Percentiles rank a stretch among this genome's conserved stretches.
These are phyloP conservation scores for Ispidina lecontei DNA, from an alignment of 2,797 vertebrate species.

Conservation along the genomic window DNA sequence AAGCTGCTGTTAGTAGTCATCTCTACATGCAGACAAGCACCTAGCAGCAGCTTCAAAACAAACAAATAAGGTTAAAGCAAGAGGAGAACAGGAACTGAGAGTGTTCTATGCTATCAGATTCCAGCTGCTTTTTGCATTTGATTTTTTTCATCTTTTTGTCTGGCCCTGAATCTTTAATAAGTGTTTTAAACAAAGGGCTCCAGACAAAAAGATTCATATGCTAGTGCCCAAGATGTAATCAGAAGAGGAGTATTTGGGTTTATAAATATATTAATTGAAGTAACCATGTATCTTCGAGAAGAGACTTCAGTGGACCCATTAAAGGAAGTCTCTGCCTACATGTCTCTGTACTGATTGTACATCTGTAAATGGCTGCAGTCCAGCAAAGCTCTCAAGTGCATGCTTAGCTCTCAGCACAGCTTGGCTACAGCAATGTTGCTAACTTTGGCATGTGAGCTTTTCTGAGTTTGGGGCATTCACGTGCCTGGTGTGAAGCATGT, in stretches of 20 bases:
- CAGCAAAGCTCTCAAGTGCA: slow-evolving; percentile 50
- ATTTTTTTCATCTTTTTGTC: not conserved
- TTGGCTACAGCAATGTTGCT: slow-evolving; percentile 13
- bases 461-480: not conserved
- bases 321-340: slow-evolving; percentile 48
- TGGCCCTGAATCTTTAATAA: not conserved
- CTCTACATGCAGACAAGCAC: not conserved
- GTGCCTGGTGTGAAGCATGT: not conserved
- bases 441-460: slow-evolving; percentile 49
- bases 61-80: not conserved
- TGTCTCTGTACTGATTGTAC: slow-evolving; percentile 12
- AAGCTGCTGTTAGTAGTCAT: not conserved
- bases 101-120: not conserved
- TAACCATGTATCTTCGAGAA: not conserved
- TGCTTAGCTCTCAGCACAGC: slow-evolving; percentile 45
- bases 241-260: not conserved
- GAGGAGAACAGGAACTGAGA: not conserved
- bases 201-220: not conserved
- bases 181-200: not conserved
- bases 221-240: not conserved
- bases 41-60: not conserved
- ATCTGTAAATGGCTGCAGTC: slow-evolving; percentile 40
- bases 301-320: not conserved
- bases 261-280: not conserved
- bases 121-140: not conserved